Evolutionary conservation across 1,140 invertebrate species (phyloP), one percentile per base, ranked within the genome.

Genomic region (Eupeodes corollae): DNA sequence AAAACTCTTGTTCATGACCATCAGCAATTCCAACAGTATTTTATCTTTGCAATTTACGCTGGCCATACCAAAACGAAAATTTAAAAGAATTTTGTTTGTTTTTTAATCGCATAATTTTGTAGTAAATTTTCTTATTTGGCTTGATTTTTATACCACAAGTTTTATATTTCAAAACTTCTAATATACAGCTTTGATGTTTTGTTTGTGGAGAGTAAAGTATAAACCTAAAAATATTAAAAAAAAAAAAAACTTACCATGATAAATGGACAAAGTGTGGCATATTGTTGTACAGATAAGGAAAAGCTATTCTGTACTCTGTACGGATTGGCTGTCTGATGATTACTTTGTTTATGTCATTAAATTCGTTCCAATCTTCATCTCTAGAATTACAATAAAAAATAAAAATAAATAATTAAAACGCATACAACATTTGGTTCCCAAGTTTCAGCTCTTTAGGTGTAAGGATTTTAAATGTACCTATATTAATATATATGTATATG

Each of bases 331-430:
- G 95, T 26, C 97, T 74, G 59, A 99, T 99, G 47, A 99, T 99
- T 54, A 99, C 98, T 70, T 99, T 99, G 63, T 99, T 99, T 44
- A 99, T 99, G 65, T 99, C 97, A 75, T 99, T 99, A 61, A 99
- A 99, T 72, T 99, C 97, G 75, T 99, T 99, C 97, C 97, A 99
- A 72, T 99, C 97, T 77, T 99, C 97, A 75, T 99, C 97, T 12
- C 88, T 87, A 56, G 33, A 75, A 74, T 40, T 37, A 50, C 51
- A 49, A 51, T 41, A 41, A 16, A 41, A 41, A 41, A 41, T 19
- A 41, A 41, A 41, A 26, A 26, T 8, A 26, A 26, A 3, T 5
- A 26, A 26, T 26, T 26, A 26, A 26, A 26, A 26, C 21, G 8
- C 21, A n/a, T n/a, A n/a, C n/a, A n/a, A n/a, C n/a, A n/a, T n/a